Evolutionary conservation across 2,113 vertebrate species (phyloP), one percentile per base, ranked within the genome.

Genomic region (Siniperca knerii): DNA sequence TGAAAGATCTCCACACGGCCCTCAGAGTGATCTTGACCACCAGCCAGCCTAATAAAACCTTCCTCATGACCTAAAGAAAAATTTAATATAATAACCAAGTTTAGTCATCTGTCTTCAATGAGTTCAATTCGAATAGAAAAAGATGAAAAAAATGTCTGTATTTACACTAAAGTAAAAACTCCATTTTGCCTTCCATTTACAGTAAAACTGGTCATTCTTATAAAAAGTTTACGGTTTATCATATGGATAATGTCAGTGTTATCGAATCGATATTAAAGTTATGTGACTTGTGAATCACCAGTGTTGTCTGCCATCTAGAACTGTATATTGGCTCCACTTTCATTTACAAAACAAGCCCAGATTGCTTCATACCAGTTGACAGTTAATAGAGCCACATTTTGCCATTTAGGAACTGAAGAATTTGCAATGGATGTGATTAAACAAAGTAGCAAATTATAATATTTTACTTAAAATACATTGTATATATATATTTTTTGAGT

Each of bases 1-100:
- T 87, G 62, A 77, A 87, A 87, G 76, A 90, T 70, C 55, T 90
- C 88, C 50, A 90, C 75, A 13, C 88, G 82, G 4, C 88, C 85
- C 62, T 90, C 88, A 12, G 62, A 40, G 42, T 7, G 4, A 25
- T 83, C 35, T 60, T 75, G 33, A 37, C 88, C 85, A 54, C 21
- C 82, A 23, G 0, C 48, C 72, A 87, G 60, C 46, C 69, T 77
- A 4, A 86, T 25, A 0, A 13, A 77, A 37, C 67, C 87, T 42
- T 83, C 83, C 23, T 77, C 55, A 3, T 44, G 2, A 68, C 61
- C 87, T 89, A 35, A 46, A 75, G 23, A 62, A 50, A 50, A 37
- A 37, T 13, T 44, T 37, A 9, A n/a, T 11, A 13, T 37, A 3
- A 50, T 8, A 29, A 29, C 29, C 29, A 29, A 29, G 29, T 29